Evolutionary conservation across 2,888 invertebrate genomes (phyloP), one percentile per base, ranked within the genome.

Genomic region (Noctuana brunneofusca): DNA sequence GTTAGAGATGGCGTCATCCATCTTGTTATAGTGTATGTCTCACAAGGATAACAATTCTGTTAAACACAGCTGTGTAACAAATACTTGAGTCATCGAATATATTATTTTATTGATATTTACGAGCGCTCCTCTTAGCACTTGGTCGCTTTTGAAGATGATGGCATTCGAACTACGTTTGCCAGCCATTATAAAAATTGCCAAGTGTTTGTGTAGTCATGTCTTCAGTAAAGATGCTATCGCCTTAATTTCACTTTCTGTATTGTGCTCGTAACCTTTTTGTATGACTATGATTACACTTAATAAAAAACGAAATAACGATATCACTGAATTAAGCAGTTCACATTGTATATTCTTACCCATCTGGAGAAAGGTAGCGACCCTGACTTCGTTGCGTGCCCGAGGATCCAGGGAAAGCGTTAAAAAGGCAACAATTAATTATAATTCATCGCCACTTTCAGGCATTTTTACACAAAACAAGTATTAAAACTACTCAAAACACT

Each of bases 341-440:
- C 53, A 46, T 18, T 12, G 32, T 14, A 41, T 48, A 41, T 59
- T 76, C 92, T 92, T 94, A 94, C 94, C 94, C 94, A 94, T 87
- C 93, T 93, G 78, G 94, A 94, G 89, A 94, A 94, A 81, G 94
- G 94, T 92, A 94, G 93, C 84, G 94, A 94, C 93, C 94, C 94
- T 93, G 94, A 93, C 94, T 94, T 92, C 88, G 90, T 80, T 75
- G 83, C 79, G 82, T 83, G 90, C 89, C 77, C 74, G 67, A 68
- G 72, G 73, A 80, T 90, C 92, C 89, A 86, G 82, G 81, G 91
- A 75, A 81, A 89, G 92, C 92, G 92, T 87, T 92, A 89, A 89
- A 89, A 89, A 89, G 89, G 90, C 89, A 89, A 88, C 81, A 85
- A 83, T 87, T 92, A 87, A 89, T 88, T 88, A 89, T 89, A 89